Evolutionary conservation across 1,140 invertebrate genomes (phyloP).

Genomic region (Drosophila sproati): DNA sequence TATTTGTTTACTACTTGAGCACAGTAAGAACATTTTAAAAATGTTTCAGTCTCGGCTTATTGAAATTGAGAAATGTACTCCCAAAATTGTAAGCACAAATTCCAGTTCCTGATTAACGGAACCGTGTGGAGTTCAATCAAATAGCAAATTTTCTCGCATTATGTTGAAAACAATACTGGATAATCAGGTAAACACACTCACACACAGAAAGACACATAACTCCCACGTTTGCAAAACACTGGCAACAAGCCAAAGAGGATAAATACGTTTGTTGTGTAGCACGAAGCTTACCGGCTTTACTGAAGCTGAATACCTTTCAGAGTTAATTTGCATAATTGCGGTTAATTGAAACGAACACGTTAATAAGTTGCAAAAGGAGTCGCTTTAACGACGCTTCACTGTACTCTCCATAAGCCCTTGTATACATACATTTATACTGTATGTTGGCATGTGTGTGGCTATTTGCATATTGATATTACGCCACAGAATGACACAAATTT

Average conservation of each 20-base stretch:
- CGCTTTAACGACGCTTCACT: slow-evolving; percentile 15
- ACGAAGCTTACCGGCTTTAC: slow-evolving; percentile 29
- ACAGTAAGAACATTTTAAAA: too few species aligned
- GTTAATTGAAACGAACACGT: slow-evolving; percentile 56
- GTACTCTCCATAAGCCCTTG: neutral
- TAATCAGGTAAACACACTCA: slow-evolving; percentile 14
- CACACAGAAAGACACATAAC: neutral
- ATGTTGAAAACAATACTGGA: too few species aligned
- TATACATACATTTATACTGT: too few species aligned
- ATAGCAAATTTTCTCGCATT: neutral
- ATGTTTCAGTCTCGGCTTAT: too few species aligned
- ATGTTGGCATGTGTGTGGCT: neutral
- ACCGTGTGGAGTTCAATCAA: neutral
- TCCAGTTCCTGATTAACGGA: neutral
- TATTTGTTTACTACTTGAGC: too few species aligned
- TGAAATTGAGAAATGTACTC: neutral
- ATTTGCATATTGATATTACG: slow-evolving; percentile 37
- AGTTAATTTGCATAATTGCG: slow-evolving; percentile 55
- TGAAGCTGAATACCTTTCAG: slow-evolving; percentile 13
- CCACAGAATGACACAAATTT: slow-evolving; percentile 15
- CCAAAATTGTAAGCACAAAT: neutral
- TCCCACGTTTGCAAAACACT: slow-evolving; percentile 39
- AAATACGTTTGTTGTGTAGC: slow-evolving; percentile 55
- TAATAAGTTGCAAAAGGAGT: slow-evolving; percentile 40
- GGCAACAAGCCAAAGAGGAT: slow-evolving; percentile 47